Percentiles rank a stretch among this genome's conserved stretches.
phyloP scores from a whole-genome alignment of 2,888 invertebrate species.

The Chloromyia formosa region DNA sequence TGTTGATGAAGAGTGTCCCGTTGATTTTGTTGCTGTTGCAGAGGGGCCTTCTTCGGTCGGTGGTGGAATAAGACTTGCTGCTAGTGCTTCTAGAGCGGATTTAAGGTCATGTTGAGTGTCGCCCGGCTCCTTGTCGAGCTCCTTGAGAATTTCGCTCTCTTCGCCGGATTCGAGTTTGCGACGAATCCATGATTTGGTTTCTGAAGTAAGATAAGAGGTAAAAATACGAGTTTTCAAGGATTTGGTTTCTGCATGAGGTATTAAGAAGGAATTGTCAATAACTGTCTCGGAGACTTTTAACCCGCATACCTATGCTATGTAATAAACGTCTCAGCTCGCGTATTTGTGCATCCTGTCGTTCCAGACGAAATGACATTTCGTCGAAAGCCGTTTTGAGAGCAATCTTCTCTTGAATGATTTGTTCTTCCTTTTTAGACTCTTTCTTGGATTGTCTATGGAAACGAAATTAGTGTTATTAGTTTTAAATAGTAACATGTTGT shows the following conservation, averaged over 20 bases:
- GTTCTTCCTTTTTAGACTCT: constrained; percentile 81
- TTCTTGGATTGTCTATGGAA: constrained; percentile 75
- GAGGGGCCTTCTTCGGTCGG: neutral
- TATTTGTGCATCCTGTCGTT: constrained; percentile 82
- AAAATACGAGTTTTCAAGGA: neutral
- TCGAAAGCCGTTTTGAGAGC: constrained; percentile 73
- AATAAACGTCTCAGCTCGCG: constrained; percentile 75
- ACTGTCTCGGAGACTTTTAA: too few relatives aligned
- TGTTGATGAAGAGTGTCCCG: neutral
- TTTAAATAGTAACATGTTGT: too few relatives aligned
- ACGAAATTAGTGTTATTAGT: too few relatives aligned
- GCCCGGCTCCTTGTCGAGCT: constrained; percentile 53
- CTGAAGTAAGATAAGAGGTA: neutral
- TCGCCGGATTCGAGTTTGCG: neutral
- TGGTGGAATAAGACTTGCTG: neutral
- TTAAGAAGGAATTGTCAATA: too few relatives aligned
- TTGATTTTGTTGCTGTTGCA: neutral
- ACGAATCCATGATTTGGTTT: constrained; percentile 26
- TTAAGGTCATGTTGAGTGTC: neutral
- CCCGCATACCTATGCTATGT: constrained; percentile 66
- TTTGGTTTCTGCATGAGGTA: neutral
- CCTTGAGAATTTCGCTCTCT: constrained; percentile 55
- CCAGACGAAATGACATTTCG: constrained; percentile 76
- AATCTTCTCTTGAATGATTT: constrained; percentile 71
- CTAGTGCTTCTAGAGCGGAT: neutral